Conservation (phyloP, 2,888 invertebrate genomes). For the Drosophila mulleri region DNA sequence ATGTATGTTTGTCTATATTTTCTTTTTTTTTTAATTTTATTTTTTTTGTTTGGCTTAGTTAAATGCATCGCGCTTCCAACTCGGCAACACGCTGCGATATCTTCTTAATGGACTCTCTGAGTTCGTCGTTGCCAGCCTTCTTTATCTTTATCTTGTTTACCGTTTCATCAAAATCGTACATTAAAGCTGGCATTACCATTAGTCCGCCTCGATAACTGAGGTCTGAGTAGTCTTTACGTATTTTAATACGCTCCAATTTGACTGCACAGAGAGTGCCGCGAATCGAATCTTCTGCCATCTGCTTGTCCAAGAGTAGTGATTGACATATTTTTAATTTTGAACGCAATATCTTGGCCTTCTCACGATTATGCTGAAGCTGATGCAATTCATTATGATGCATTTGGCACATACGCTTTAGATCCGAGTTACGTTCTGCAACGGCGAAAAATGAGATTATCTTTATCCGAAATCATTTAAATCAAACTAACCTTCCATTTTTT, state of each 20-base stretch:
- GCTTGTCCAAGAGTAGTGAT: not conserved
- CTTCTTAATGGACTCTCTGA: slow-evolving; percentile 28
- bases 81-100: not conserved
- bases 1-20: not conserved
- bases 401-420: slow-evolving; percentile 65
- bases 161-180: slow-evolving; percentile 81
- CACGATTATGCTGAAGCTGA: slow-evolving; percentile 75
- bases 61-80: not conserved
- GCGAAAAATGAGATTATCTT: too few species aligned
- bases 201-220: slow-evolving; percentile 77
- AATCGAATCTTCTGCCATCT: slow-evolving; percentile 9
- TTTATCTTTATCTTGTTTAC: slow-evolving; percentile 37
- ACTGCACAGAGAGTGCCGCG: slow-evolving; percentile 42
- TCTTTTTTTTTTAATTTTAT: too few species aligned
- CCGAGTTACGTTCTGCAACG: slow-evolving; percentile 74
- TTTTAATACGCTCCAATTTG: slow-evolving; percentile 66
- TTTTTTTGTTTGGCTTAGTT: too few species aligned
- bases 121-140: slow-evolving; percentile 24
- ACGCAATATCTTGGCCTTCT: slow-evolving; percentile 68
- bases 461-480: not conserved
- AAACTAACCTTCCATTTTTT: slow-evolving; percentile 81
- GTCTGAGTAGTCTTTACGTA: slow-evolving; percentile 62
- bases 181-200: slow-evolving; percentile 76
- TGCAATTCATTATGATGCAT: slow-evolving; percentile 75
- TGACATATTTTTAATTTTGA: slow-evolving; percentile 19